phyloP scores from a whole-genome alignment of 2,797 vertebrate species.

The Hippocampus kuda region DNA sequence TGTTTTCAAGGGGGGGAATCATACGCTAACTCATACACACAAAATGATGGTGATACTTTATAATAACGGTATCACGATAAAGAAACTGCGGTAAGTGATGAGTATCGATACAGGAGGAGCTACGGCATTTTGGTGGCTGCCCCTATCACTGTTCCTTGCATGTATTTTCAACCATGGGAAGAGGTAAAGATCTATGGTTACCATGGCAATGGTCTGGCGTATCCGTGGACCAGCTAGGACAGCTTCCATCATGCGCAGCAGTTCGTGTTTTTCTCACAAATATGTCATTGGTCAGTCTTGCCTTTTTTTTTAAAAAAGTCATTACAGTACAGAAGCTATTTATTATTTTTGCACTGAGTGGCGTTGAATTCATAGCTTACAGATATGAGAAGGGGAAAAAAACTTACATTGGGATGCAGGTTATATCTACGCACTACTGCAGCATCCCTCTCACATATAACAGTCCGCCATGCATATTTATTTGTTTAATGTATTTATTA shows the following conservation, averaged over 20 bases:
- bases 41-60: too few species aligned
- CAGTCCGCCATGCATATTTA: conserved; percentile 48
- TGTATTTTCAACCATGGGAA: neutral
- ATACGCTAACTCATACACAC: too few species aligned
- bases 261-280: neutral
- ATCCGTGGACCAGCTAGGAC: neutral
- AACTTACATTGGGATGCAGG: neutral
- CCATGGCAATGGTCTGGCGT: neutral
- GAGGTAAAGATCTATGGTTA: neutral
- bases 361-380: conserved; percentile 66
- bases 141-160: neutral
- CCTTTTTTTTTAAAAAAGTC: neutral
- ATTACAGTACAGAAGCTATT: neutral
- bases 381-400: neutral
- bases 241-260: neutral
- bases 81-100: too few species aligned
- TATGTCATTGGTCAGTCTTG: neutral
- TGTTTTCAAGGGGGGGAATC: too few species aligned
- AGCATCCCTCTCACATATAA: neutral
- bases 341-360: conserved; percentile 33
- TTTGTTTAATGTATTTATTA: conserved; percentile 66
- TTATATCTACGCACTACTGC: neutral
- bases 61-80: too few species aligned
- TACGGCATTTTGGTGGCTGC: too few species aligned
- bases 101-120: too few species aligned